Evolutionary conservation across 2,888 invertebrate species (phyloP), one percentile per base, ranked within the genome.

Genomic region (Rhagonycha lutea): DNA sequence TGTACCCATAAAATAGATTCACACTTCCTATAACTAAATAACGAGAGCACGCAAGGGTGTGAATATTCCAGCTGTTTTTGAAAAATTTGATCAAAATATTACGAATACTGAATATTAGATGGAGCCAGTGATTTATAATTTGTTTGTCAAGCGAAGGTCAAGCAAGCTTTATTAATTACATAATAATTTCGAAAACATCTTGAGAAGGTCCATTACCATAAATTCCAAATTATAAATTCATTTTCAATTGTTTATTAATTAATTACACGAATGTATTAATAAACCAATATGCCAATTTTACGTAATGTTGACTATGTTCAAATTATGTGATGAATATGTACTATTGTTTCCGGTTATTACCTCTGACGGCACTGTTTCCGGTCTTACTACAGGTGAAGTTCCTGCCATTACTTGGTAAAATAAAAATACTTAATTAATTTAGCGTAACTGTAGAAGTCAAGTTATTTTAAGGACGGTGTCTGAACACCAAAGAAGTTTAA

Each of bases 281-380:
- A 47, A 47, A 47, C 47, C 47, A 47, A 47, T 47, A 47, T 47
- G 18, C 63, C 24, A 65, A 65, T 24, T 65, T 65, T 65, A 65
- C 12, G 26, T 26, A 24, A 65, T 26, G 26, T 10, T 29, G 11
- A 12, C 32, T 12, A 18, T 29, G 47, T 29, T 68, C 14, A 47
- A 32, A 68, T 32, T 47, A 14, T 68, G 68, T 68, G 68, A 68
- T 68, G 68, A 32, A 68, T 68, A 32, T 68, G 29, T 68, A n/a
- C n/a, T n/a, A 29, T 24, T 70, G 68, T 74, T 74, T 74, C 74
- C 74, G 70, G 74, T 70, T 70, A 68, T 73, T 73, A 60, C 73
- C 63, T 68, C 62, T 65, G 74, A 70, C 74, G 70, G 32, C 65
- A 65, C 32, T 32, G 70, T 70, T 74, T 74, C 74, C 74, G 74